phyloP scores from a whole-genome alignment of 2,797 vertebrate genomes.

The Knipowitschia caucasica region DNA sequence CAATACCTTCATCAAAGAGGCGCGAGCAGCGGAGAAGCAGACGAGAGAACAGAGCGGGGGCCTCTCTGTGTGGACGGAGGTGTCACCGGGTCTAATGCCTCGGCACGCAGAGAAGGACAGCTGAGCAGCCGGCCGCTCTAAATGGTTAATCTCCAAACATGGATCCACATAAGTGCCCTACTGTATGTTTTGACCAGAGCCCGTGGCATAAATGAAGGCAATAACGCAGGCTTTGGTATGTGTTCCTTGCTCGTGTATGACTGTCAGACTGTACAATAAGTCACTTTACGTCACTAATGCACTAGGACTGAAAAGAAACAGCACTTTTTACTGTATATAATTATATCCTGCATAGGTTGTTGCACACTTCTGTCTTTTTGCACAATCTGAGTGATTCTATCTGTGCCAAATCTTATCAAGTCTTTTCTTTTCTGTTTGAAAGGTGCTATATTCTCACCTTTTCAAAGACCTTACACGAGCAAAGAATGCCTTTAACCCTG shows the following conservation, averaged over 20 bases:
- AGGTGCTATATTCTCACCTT: too few relatives aligned
- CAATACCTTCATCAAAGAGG: slow-evolving; percentile 80
- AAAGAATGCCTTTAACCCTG: too few relatives aligned
- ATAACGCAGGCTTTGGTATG: background rate
- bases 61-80: slow-evolving; percentile 54
- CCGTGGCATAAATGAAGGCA: background rate
- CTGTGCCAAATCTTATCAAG: too few relatives aligned
- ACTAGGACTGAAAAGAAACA: too few relatives aligned
- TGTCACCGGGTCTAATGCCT: slow-evolving; percentile 71
- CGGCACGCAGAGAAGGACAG: slow-evolving; percentile 72
- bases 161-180: slow-evolving; percentile 18
- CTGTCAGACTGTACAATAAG: too few relatives aligned
- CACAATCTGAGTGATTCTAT: too few relatives aligned
- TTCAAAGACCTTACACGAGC: too few relatives aligned
- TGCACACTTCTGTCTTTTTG: background rate
- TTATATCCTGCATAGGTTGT: too few relatives aligned
- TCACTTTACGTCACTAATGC: too few relatives aligned
- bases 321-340: too few relatives aligned
- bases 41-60: slow-evolving; percentile 30
- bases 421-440: too few relatives aligned
- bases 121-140: slow-evolving; percentile 67
- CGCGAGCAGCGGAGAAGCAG: slow-evolving; percentile 62
- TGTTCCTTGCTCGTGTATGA: background rate
- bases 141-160: slow-evolving; percentile 68
- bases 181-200: slow-evolving; percentile 13